Conservation (phyloP, 2,113 vertebrate genomes). For the Bolborhynchus lineola region DNA sequence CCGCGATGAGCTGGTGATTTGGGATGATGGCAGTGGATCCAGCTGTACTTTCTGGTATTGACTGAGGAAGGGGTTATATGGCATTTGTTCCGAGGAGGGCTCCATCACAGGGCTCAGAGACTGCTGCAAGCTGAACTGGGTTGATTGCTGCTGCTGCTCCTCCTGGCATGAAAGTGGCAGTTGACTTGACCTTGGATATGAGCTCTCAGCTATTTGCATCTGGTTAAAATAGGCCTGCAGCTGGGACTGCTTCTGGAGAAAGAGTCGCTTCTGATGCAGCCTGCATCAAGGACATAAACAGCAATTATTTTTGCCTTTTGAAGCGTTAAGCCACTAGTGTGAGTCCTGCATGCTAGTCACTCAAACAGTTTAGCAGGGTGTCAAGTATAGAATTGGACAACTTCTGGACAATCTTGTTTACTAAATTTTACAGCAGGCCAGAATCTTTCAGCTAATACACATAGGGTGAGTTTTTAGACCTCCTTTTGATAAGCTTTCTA, state of each 20-base stretch:
- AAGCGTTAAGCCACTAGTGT: neutral
- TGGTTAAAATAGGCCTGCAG: slow-evolving; percentile 96
- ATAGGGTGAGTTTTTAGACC: neutral
- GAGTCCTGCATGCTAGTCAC: neutral
- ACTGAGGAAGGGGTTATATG: slow-evolving; percentile 73
- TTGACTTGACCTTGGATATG: slow-evolving; percentile 73
- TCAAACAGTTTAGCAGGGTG: neutral
- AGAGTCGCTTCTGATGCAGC: slow-evolving; percentile 93
- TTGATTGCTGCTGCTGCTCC: slow-evolving; percentile 33
- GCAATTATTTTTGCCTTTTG: neutral
- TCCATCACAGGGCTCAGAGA: slow-evolving; percentile 78
- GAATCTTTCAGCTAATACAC: neutral
- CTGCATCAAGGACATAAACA: slow-evolving; percentile 68
- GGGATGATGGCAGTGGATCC: slow-evolving; percentile 74
- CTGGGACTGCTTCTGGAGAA: slow-evolving; percentile 93
- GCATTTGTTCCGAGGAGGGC: slow-evolving; percentile 77
- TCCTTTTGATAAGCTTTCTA: neutral
- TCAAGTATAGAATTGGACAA: rapidly evolving
- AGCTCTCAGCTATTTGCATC: slow-evolving; percentile 95
- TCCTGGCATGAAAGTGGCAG: slow-evolving; percentile 69
- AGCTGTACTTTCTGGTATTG: slow-evolving; percentile 77
- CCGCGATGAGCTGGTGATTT: slow-evolving; percentile 49
- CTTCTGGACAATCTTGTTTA: rapidly evolving
- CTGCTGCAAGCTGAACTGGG: slow-evolving; percentile 73
- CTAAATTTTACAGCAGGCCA: neutral